phyloP scores from a whole-genome alignment of 2,113 vertebrate genomes.

The Lamprotornis superbus region DNA sequence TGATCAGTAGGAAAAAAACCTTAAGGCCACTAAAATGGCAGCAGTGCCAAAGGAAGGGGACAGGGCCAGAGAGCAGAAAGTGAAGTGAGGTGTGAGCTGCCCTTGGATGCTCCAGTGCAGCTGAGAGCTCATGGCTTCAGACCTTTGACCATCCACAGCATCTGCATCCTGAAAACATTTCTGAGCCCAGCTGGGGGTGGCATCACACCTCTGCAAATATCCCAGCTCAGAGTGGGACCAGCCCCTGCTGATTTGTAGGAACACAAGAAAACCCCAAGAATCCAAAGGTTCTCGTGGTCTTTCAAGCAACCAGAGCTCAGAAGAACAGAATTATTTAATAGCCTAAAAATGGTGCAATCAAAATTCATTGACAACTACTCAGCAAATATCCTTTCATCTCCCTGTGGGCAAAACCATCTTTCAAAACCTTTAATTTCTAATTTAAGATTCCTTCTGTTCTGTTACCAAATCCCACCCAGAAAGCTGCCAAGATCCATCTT shows the following conservation, averaged over 20 bases:
- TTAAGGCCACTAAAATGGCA: background rate
- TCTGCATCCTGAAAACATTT: background rate
- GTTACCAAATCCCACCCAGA: background rate
- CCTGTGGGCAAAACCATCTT: background rate
- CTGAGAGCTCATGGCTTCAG: background rate
- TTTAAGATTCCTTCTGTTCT: background rate
- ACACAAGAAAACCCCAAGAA: background rate
- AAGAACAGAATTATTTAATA: background rate
- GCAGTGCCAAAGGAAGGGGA: background rate
- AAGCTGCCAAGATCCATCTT: background rate
- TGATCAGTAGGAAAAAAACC: background rate
- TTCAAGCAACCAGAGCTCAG: background rate
- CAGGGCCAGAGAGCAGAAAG: background rate
- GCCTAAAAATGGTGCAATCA: background rate
- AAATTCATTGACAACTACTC: background rate
- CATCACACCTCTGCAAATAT: background rate
- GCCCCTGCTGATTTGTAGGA: background rate
- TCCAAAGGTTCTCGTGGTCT: background rate
- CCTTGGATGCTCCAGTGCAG: background rate
- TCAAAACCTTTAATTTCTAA: conserved; percentile 6
- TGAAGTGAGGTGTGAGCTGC: background rate
- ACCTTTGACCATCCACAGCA: background rate
- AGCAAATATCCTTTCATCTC: background rate
- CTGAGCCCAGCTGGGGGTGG: background rate
- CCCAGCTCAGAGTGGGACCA: background rate